A percentile compares a stretch with the other conserved stretches of the same genome.
Conservation (phyloP, 2,797 vertebrate species). For the Centroberyx gerrardi region DNA sequence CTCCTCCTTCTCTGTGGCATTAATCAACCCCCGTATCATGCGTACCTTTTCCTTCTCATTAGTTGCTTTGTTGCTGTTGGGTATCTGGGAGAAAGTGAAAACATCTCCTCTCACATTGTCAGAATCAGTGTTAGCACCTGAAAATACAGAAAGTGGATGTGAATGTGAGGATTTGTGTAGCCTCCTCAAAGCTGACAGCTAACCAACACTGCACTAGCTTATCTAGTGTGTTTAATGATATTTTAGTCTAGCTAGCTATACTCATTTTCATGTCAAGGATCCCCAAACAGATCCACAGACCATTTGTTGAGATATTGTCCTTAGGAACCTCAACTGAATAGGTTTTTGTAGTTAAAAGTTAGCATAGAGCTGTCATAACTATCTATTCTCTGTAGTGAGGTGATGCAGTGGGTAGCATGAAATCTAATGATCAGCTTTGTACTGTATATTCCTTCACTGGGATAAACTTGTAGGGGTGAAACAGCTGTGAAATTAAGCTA, state of each 20-base stretch:
- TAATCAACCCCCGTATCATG: neutral
- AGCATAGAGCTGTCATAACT: neutral
- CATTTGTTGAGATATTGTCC: neutral
- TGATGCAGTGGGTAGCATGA: no score
- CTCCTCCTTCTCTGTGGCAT: no score
- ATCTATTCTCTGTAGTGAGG: no score
- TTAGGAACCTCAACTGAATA: neutral
- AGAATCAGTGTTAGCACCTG: constrained; percentile 47
- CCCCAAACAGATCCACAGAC: no score
- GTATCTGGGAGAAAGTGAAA: constrained; percentile 61
- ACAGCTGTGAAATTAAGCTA: no score
- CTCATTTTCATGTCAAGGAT: no score
- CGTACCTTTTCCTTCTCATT: constrained; percentile 65
- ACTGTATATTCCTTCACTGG: no score
- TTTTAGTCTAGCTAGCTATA: no score
- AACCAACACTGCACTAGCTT: no score
- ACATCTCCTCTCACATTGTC: constrained; percentile 37
- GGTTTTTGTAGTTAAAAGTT: neutral
- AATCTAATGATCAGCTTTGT: no score
- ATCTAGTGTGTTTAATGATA: no score
- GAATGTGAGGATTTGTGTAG: neutral
- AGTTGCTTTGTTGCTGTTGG: constrained; percentile 14
- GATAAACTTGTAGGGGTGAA: no score
- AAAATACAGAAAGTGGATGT: constrained; percentile 12
- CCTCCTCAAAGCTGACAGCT: neutral